phyloP scores from a whole-genome alignment of 1,140 invertebrate species.

The Drosophila hydei region DNA sequence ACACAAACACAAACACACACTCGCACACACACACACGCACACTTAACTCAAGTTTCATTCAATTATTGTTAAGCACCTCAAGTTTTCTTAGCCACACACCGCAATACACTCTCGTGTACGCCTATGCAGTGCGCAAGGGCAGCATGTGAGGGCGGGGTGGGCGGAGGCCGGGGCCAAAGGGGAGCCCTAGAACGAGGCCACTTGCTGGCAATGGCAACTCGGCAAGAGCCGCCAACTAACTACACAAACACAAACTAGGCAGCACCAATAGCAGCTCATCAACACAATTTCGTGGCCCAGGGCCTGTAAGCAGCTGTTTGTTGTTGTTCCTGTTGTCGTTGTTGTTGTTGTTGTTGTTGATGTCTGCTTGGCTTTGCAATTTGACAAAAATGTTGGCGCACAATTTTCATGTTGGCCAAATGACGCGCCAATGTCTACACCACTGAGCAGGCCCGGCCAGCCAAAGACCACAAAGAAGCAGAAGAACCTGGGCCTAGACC shows the following conservation, averaged over 20 bases:
- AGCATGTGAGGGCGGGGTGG: neutral
- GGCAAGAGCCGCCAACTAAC: constrained; percentile 15
- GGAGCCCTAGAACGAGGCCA: constrained; percentile 60
- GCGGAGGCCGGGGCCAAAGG: neutral
- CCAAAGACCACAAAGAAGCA: neutral
- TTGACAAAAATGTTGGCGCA: constrained; percentile 70
- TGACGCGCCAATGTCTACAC: constrained; percentile 61
- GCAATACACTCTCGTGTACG: constrained; percentile 52
- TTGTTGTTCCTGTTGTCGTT: constrained; percentile 20
- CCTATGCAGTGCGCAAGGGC: neutral
- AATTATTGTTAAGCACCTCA: constrained; percentile 82
- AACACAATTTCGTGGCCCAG: constrained; percentile 42
- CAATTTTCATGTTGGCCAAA: constrained; percentile 61
- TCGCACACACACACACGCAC: constrained; percentile 23
- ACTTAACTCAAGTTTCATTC: constrained; percentile 80
- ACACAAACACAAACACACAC: neutral
- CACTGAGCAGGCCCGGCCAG: neutral
- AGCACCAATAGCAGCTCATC: constrained; percentile 38
- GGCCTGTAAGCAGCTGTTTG: constrained; percentile 23
- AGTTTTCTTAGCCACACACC: constrained; percentile 77
- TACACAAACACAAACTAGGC: constrained; percentile 12
- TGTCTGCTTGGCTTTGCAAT: constrained; percentile 47
- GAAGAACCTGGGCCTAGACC: neutral
- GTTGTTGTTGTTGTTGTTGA: constrained; percentile 12
- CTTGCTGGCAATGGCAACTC: constrained; percentile 44